Evolutionary conservation across 1,140 invertebrate genomes (phyloP), one percentile per base, ranked within the genome.

Genomic region (Nasonia giraulti): DNA sequence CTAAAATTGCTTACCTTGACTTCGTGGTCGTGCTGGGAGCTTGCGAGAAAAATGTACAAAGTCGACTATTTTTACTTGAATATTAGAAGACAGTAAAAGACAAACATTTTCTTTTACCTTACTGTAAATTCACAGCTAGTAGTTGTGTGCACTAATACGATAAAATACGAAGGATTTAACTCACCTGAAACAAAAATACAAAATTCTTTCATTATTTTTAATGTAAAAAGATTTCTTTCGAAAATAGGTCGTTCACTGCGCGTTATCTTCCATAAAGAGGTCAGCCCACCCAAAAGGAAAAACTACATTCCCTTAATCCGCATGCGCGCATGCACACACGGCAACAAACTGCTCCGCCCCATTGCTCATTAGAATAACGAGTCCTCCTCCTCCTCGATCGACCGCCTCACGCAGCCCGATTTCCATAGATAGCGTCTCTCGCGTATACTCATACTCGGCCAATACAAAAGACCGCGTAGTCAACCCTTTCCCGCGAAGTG

Each of bases 151-250:
- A 8, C 27, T 27, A 27, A 40, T 62, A 0, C 20, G 20, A n/a
- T 20, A 5, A 6, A 62, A 7, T 20, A 37, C 33, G 0, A 3
- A 20, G 17, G 6, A 1, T 62, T 62, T 20, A 62, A 82, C 80
- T 82, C 50, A 82, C 80, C 80, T 82, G 71, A 66, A 82, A 82
- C 47, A 75, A 62, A 31, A 75, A 31, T 44, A 74, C 40, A n/a
- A 44, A 11, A 69, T 37, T 68, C 17, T 0, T 3, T 20, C 8
- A 55, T 1, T 12, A 50, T 50, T 37, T 44, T 44, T 44, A 0
- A 44, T 44, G 40, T 1, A 44, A 44, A 44, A 10, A 44, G 40
- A 44, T 1, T 20, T 7, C 47, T 50, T 62, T 62, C 20, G n/a
- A 17, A 62, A 62, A 62, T 62, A 17, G 20, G 20, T 5, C 55